Conservation (phyloP, 2,113 vertebrate genomes). For the Strix uralensis region DNA sequence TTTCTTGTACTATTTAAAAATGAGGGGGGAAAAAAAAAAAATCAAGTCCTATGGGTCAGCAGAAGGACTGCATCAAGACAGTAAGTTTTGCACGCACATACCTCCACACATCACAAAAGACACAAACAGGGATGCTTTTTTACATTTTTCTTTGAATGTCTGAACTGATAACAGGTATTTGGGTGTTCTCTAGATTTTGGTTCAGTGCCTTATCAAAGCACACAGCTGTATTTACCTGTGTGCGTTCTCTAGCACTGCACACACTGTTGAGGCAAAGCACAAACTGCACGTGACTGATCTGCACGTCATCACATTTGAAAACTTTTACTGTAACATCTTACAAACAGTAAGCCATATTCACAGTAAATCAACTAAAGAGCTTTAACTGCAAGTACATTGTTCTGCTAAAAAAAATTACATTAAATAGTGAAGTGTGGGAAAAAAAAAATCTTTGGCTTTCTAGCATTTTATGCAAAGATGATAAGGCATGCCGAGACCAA, state of each 20-base stretch:
- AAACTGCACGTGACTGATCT: neutral
- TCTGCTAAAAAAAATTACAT: neutral
- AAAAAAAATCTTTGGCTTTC: neutral
- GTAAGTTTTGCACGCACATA: accelerated
- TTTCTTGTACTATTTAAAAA: neutral
- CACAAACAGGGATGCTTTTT: accelerated
- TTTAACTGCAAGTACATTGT: neutral
- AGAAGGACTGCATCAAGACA: neutral
- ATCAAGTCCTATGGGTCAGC: neutral
- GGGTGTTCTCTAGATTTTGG: neutral
- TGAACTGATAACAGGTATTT: neutral
- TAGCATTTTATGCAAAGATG: neutral
- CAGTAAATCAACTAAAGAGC: neutral
- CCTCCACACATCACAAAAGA: neutral
- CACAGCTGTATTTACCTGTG: neutral
- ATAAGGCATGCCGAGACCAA: neutral
- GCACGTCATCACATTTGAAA: neutral
- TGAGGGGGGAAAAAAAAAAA: neutral
- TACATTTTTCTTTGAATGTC: neutral
- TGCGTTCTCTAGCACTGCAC: neutral
- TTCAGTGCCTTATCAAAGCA: neutral
- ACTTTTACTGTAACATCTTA: neutral
- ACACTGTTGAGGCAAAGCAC: neutral
- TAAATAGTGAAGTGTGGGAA: neutral
- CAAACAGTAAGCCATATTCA: neutral